phyloP scores from a whole-genome alignment of 1,140 invertebrate species.

The Mactra quadrangularis region DNA sequence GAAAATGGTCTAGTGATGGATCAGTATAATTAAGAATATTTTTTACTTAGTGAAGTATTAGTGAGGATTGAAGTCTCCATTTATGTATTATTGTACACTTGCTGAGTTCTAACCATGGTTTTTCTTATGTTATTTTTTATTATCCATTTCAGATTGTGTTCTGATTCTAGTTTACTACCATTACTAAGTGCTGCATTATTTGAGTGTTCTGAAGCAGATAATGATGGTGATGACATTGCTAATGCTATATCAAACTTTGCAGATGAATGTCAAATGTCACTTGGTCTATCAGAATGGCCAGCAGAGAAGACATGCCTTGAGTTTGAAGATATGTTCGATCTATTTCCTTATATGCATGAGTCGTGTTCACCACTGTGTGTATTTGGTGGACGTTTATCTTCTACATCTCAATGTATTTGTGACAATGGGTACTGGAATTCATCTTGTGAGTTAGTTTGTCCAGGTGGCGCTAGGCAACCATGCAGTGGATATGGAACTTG shows the following conservation, averaged over 20 bases:
- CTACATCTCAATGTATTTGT: conserved; percentile 48
- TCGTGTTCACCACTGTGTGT: conserved; percentile 32
- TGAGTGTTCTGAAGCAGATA: conserved; percentile 50
- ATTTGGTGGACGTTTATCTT: conserved; percentile 14
- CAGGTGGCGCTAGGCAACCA: conserved; percentile 66
- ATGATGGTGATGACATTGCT: conserved; percentile 46
- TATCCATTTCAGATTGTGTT: conserved; percentile 27
- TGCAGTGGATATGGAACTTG: conserved; percentile 69
- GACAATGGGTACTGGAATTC: conserved; percentile 67
- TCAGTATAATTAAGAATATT: too few relatives aligned
- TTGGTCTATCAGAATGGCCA: conserved; percentile 60
- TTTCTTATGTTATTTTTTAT: too few relatives aligned
- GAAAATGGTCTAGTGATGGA: too few relatives aligned
- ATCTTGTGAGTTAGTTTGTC: conserved; percentile 64
- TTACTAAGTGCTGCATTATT: conserved; percentile 51
- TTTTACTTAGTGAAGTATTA: too few relatives aligned
- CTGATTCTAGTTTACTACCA: conserved; percentile 17
- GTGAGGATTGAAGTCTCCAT: too few relatives aligned
- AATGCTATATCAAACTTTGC: conserved; percentile 61
- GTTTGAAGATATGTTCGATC: conserved; percentile 39
- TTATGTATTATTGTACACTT: too few relatives aligned
- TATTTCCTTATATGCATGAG: conserved; percentile 52
- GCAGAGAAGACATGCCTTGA: conserved; percentile 67
- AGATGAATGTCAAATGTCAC: conserved; percentile 64
- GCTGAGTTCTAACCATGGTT: too few relatives aligned